Base-by-base conservation (phyloP, 2,113 vertebrate species). In the Eidolon helvum region DNA sequence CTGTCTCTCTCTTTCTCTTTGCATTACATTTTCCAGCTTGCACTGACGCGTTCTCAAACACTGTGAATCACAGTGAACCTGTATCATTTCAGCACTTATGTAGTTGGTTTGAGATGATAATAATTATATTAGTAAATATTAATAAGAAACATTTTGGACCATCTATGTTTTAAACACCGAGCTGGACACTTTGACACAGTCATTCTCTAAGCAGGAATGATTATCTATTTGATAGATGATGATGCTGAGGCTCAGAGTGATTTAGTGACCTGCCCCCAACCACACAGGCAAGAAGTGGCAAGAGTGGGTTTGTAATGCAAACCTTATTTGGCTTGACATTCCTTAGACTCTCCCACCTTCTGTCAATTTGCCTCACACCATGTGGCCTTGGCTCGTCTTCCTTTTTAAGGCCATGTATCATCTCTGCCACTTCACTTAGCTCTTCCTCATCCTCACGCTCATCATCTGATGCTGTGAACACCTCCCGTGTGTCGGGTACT, bases 401-500 rank as follows among this genome's bases (percentile, higher is more conserved):
- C 15, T 19, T 55, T 68, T 14, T 40, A 68, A 90, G 22, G 33
- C 3, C 33, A 4, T 0, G 0, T 10, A 5, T 19, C 28, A 33
- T 43, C 40, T 38, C 26, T 26, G 8, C 61, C 38, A 2, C 22
- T 15, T 82, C 26, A 1, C 15, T 55, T 0, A 48, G 3, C 8
- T 10, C 55, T 65, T 48, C 59, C 50, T 72, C 21, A 18, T 74
- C 40, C 57, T 45, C 10, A 4, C 10, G 63, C 48, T 40, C 21
- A 16, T 7, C 9, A 4, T 35, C 11, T 2, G 10, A 10, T 11
- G 5, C 2, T 9, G 38, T 63, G 10, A 43, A 16, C n/a, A 26
- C 24, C 22, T 10, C 2, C 38, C 0, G 4, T 24, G n/a, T 19
- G 6, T 48, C 12, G 0, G 40, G 45, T 2, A 0, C 63, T 43